Evolutionary conservation across 2,888 invertebrate genomes (phyloP), one percentile per base, ranked within the genome.

Genomic region (Aproaerema taeniolella): DNA sequence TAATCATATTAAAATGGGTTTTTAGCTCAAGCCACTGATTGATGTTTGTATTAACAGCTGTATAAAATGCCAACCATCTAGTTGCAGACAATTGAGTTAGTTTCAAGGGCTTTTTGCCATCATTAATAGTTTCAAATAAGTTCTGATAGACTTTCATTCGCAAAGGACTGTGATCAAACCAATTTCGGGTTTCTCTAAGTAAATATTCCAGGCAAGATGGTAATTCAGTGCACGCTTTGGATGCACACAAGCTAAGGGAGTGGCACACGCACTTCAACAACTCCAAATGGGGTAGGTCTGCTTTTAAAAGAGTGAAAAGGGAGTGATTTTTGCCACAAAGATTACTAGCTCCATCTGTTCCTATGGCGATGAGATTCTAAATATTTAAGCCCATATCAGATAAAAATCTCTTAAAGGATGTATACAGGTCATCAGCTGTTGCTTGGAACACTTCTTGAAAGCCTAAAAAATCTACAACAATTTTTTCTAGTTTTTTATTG

Each of bases 1-100:
- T 11, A 2, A 29, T 10, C 7, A 29, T 29, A 29, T 29, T 29
- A 29, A 29, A 29, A 11, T 29, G 29, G 29, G 29, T 29, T 29
- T 29, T 29, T 29, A 11, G 11, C 11, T n/a, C 11, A 2, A 29
- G 10, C 29, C 29, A 29, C 11, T 29, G 29, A n/a, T 29, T 29
- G 2, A 29, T 11, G 7, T 29, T 29, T 11, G 29, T 11, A 2
- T 29, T 7, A 29, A 29, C 29, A 29, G 29, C 29, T 2, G 29
- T 12, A 11, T 29, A 7, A 29, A n/a, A 29, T 11, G 11, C 2
- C 29, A 29, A 11, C 29, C 29, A 29, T 29, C 29, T 29, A 2
- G 29, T 11, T 29, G 29, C 29, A 11, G 29, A n/a, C 11, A 11
- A 29, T 11, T 29, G 29, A 7, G 7, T 7, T 11, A 11, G 29